Conservation (phyloP, 2,797 vertebrate genomes). For the Amniataba percoides region DNA sequence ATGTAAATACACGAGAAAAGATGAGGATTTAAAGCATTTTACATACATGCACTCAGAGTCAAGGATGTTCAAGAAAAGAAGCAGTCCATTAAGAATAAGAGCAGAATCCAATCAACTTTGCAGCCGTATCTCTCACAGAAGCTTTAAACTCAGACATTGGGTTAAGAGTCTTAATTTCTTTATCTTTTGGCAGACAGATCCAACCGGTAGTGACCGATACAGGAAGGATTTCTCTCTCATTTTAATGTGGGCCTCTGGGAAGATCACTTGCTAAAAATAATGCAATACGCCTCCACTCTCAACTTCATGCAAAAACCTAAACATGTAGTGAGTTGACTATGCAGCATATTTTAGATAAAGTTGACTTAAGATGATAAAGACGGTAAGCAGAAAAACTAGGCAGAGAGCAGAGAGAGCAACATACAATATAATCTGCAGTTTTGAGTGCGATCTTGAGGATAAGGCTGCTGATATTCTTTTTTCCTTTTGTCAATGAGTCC, state of each 20-base stretch:
- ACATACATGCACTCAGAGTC: slow-evolving; percentile 9
- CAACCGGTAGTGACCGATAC: slow-evolving; percentile 21
- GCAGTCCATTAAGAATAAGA: slow-evolving; percentile 48
- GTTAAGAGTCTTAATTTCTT: slow-evolving; percentile 43
- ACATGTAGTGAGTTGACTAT: slow-evolving; percentile 2
- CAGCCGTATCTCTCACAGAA: slow-evolving; percentile 33
- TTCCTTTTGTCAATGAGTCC: neutral
- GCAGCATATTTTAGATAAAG: slow-evolving; percentile 22
- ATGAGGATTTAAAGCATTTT: slow-evolving; percentile 23
- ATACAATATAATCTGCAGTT: slow-evolving; percentile 4
- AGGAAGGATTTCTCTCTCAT: slow-evolving; percentile 42
- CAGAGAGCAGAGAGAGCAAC: slow-evolving; percentile 12
- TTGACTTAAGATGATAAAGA: neutral
- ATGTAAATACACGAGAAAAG: neutral
- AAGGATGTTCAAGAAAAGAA: slow-evolving; percentile 22
- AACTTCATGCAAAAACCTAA: slow-evolving; percentile 15
- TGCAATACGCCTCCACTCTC: slow-evolving; percentile 23
- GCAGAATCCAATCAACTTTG: slow-evolving; percentile 55
- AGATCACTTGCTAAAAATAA: slow-evolving; percentile 63
- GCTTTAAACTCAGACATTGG: slow-evolving; percentile 42
- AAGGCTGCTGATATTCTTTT: neutral
- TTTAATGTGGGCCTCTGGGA: slow-evolving; percentile 32
- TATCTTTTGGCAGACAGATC: slow-evolving; percentile 52
- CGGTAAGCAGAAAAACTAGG: neutral
- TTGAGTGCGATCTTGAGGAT: neutral